Base-by-base conservation (phyloP, 2,888 invertebrate genomes). In the Idaea straminata region DNA sequence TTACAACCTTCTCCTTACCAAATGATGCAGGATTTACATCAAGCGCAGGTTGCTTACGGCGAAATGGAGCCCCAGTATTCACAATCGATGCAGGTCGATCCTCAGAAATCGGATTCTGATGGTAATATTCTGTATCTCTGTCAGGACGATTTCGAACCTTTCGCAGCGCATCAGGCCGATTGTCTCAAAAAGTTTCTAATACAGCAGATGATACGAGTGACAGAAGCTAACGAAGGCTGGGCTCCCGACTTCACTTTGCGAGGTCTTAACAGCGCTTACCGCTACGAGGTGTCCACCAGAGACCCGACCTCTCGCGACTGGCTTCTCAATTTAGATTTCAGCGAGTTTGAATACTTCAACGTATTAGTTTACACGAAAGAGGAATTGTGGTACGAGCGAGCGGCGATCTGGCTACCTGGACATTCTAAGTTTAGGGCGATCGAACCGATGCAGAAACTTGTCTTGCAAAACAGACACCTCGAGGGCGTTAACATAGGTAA, bases 391-490 rank as follows among this genome's bases (percentile, higher is more conserved):
- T 90, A 85, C 71, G 90, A 92, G 70, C 83, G 92, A 1, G 91
- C 89, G 0, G 91, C 91, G 5, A 82, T 92, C 35, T 91, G 91
- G 90, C 77, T 92, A 34, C 91, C 90, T 2, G 89, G 89, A 6
- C 89, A 91, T 77, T 87, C 88, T 64, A 83, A 81, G 71, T 79
- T 75, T 66, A 78, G 80, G 35, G 79, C 81, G 64, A 76, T 88
- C 38, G 86, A 87, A 62, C 91, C 92, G 5, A 72, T 91, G 5
- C 77, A 77, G 0, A 91, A 91, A 66, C 82, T 92, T 1, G 83
- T 81, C 66, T 70, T 92, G 67, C 92, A 92, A 75, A 92, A 92
- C 70, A 83, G 72, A 64, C 69, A 76, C 6, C 69, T 88, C 34
- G 79, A 82, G 0, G 86, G 80, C 35, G 76, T 88, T 64, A 81